A percentile compares a stretch with the other conserved stretches of the same genome.
These are phyloP conservation scores for Chelonus insularis DNA, from an alignment of 1,140 invertebrate species.

Conservation along the genomic window DNA sequence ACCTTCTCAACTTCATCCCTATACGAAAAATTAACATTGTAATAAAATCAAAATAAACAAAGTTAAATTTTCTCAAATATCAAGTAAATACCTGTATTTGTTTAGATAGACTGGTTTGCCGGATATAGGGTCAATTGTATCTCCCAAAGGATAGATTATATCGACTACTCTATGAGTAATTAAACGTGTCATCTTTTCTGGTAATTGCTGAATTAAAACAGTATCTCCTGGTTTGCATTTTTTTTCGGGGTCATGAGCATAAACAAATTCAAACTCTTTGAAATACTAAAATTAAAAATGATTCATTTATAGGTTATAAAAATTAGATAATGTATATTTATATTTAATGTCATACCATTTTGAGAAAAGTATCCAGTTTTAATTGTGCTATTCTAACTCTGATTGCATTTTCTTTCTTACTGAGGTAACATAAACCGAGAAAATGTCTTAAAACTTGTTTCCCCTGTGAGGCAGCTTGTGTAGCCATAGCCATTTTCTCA, in stretches of 20 bases:
- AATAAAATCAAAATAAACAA: slow-evolving; percentile 15
- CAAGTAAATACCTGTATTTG: slow-evolving; percentile 63
- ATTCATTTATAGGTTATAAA: slow-evolving; percentile 19
- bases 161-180: slow-evolving; percentile 76
- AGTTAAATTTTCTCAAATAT: not conserved
- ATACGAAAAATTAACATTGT: slow-evolving; percentile 38
- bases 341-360: no score
- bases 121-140: slow-evolving; percentile 80
- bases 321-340: no score
- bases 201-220: slow-evolving; percentile 74
- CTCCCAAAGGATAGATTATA: slow-evolving; percentile 78
- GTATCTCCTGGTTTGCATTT: slow-evolving; percentile 80
- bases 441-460: no score
- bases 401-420: no score
- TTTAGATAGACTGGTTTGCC: slow-evolving; percentile 75
- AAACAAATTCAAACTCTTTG: slow-evolving; percentile 68
- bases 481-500: no score
- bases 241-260: slow-evolving; percentile 76
- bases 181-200: slow-evolving; percentile 71
- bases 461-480: no score
- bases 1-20: slow-evolving; percentile 73
- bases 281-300: slow-evolving; percentile 72
- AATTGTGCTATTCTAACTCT: no score
- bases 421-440: no score
- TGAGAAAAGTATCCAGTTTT: no score